Percentiles rank a stretch among this genome's conserved stretches.
These are phyloP conservation scores for Drosophila prostipennis DNA, from an alignment of 2,888 invertebrate genomes.

Conservation along the genomic window DNA sequence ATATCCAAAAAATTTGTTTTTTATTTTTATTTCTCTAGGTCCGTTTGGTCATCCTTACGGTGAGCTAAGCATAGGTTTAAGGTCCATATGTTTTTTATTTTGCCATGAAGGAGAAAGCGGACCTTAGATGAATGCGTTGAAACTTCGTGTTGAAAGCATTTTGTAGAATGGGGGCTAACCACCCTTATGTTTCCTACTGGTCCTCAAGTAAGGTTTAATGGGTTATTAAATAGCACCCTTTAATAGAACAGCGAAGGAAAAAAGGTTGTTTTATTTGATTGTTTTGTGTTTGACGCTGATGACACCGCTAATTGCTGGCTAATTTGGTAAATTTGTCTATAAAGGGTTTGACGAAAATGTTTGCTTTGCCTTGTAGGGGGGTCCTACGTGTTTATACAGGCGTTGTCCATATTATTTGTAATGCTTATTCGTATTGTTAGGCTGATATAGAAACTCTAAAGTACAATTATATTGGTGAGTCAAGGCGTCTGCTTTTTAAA, in stretches of 20 bases:
- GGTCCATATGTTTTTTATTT: too few species aligned
- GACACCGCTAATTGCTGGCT: constrained; percentile 77
- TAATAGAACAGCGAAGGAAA: constrained; percentile 23
- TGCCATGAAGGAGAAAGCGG: too few species aligned
- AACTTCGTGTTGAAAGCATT: constrained; percentile 43
- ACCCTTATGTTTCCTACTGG: constrained; percentile 41
- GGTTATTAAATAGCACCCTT: constrained; percentile 64
- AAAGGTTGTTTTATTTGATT: constrained; percentile 59
- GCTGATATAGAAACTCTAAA: neutral
- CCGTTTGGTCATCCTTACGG: too few species aligned
- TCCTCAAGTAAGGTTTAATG: constrained; percentile 60
- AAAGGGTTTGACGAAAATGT: constrained; percentile 34
- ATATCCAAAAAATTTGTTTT: too few species aligned
- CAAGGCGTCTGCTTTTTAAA: constrained; percentile 7
- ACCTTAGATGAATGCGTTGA: constrained; percentile 37
- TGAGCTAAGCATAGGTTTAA: too few species aligned
- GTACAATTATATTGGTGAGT: constrained; percentile 24
- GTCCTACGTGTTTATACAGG: constrained; percentile 5
- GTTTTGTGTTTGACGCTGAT: constrained; percentile 55
- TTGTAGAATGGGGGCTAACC: constrained; percentile 30
- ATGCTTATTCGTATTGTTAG: neutral
- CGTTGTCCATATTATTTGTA: constrained; percentile 1
- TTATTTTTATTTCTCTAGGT: too few species aligned
- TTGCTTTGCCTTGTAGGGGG: neutral
- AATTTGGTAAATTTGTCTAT: constrained; percentile 58